phyloP scores from a whole-genome alignment of 1,140 invertebrate genomes.

The Megalonaias nervosa region DNA sequence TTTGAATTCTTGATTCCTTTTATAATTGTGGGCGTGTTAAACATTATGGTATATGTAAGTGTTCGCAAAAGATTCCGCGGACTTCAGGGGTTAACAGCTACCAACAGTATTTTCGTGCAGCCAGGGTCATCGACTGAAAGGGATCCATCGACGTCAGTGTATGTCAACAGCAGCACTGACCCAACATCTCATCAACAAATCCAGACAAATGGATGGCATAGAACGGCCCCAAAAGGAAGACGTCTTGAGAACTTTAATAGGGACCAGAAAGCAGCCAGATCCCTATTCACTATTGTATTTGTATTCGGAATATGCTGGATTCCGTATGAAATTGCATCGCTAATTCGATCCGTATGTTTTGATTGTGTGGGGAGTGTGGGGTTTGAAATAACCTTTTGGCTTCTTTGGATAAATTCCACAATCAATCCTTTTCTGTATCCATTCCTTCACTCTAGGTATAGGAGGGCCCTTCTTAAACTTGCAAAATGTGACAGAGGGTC shows the following conservation, averaged over 20 bases:
- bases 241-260: neutral
- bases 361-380: conserved; percentile 19
- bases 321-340: conserved; percentile 39
- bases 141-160: no score
- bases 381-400: conserved; percentile 42
- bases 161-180: neutral
- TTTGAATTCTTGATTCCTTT: no score
- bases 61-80: no score
- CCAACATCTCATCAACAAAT: neutral
- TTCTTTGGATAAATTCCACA: conserved; percentile 45
- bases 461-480: conserved; percentile 31
- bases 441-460: conserved; percentile 37
- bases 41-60: no score
- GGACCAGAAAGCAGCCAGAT: conserved; percentile 36
- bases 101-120: no score
- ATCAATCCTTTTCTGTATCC: conserved; percentile 48
- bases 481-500: no score
- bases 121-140: no score
- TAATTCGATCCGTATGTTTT: conserved; percentile 26
- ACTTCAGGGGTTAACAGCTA: no score
- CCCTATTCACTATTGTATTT: conserved; percentile 29
- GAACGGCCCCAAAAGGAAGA: neutral
- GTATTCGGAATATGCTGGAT: conserved; percentile 35
- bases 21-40: no score
- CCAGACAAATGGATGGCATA: neutral